phyloP scores from a whole-genome alignment of 2,888 invertebrate species.

The Cryptus armator region DNA sequence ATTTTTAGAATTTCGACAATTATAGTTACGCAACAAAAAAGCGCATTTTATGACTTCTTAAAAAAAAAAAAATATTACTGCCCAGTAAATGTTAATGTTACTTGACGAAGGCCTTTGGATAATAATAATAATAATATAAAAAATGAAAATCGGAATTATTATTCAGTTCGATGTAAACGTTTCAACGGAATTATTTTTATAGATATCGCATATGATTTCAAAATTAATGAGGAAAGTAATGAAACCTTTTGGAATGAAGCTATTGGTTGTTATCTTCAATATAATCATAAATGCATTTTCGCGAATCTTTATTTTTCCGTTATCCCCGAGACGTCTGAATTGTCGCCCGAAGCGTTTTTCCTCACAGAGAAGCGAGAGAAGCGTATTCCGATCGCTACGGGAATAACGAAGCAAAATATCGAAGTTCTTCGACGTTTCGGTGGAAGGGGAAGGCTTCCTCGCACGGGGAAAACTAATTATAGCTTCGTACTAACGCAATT shows the following conservation, averaged over 20 bases:
- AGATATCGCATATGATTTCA: not conserved
- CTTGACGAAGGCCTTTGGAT: not conserved
- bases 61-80: too few species aligned
- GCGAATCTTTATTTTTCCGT: not conserved
- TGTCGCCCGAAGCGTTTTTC: conserved; percentile 15
- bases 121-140: not conserved
- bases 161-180: not conserved
- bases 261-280: not conserved
- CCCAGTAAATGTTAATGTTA: too few species aligned
- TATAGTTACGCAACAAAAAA: too few species aligned
- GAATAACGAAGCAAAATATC: conserved; percentile 64
- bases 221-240: not conserved
- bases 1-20: too few species aligned
- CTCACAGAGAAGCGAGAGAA: not conserved
- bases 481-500: conserved; percentile 75
- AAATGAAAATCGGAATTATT: not conserved
- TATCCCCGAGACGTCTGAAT: conserved; percentile 11
- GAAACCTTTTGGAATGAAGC: too few species aligned
- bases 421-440: conserved; percentile 47
- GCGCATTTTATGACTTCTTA: too few species aligned
- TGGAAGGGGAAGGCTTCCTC: conserved; percentile 34
- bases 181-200: not conserved
- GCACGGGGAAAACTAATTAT: conserved; percentile 75
- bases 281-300: conserved; percentile 17
- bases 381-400: conserved; percentile 34